Percentiles rank a stretch among this genome's conserved stretches.
Evolutionary conservation across 2,113 vertebrate genomes (phyloP).

Genomic region (Propithecus coquereli): DNA sequence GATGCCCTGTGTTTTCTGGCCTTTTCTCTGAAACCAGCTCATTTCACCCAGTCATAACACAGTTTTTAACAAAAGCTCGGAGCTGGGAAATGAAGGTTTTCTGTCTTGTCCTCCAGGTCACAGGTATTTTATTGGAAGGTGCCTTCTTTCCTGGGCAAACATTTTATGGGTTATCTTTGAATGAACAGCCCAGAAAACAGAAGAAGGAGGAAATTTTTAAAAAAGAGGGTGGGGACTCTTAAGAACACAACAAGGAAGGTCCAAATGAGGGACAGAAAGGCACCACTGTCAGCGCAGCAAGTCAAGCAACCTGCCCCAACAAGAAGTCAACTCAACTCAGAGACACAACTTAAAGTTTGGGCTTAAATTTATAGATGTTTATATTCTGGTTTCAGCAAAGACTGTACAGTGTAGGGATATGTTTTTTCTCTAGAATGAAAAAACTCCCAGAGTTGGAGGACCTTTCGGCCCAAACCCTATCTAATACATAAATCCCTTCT

Average conservation of each 20-base stretch:
- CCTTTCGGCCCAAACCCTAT: neutral
- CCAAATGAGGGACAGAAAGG: neutral
- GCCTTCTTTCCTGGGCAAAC: neutral
- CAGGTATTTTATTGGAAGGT: neutral
- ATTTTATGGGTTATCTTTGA: neutral
- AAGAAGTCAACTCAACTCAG: neutral
- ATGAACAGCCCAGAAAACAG: neutral
- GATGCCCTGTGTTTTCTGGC: neutral
- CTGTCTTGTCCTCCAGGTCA: neutral
- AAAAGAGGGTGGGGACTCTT: neutral
- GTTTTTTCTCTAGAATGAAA: neutral
- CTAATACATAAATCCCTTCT: neutral
- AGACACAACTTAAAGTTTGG: neutral
- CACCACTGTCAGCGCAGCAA: neutral
- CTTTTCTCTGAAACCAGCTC: constrained; percentile 22
- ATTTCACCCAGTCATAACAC: constrained; percentile 53
- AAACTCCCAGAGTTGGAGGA: neutral
- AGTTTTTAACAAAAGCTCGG: neutral
- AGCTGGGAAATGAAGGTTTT: neutral
- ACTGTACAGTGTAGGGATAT: neutral
- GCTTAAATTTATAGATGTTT: neutral
- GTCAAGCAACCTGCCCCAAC: neutral
- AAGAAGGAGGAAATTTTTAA: neutral
- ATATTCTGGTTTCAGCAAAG: neutral
- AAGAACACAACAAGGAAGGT: neutral